Base-by-base conservation (phyloP, 2,888 invertebrate species). In the Metalampra italica region DNA sequence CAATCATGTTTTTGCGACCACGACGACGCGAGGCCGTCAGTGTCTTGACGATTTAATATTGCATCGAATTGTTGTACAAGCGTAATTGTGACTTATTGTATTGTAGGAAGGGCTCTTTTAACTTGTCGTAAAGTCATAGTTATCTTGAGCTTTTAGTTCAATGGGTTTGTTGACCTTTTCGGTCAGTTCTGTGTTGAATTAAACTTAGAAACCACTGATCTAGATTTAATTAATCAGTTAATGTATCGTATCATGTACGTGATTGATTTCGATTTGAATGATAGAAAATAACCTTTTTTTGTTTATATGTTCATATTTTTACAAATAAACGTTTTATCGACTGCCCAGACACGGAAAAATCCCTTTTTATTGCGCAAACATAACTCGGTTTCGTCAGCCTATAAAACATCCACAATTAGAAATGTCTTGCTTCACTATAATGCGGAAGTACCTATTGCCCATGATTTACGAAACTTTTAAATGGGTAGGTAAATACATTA, bases 141-240 rank as follows among this genome's bases (percentile, higher is more conserved):
- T 11, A 40, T n/a, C 36, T 14, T 40, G 43, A 50, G 7, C 13
- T 36, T 44, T 22, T 47, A 14, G 15, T 62, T 67, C 66, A 63
- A 77, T 70, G 71, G 63, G 82, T 77, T 69, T 69, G 59, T 76
- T 78, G 70, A 78, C 75, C 81, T 72, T 60, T 55, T 54, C 55
- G 52, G 46, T 53, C 51, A 51, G 57, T 59, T 67, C n/a, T n/a
- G n/a, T n/a, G n/a, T n/a, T n/a, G n/a, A n/a, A n/a, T n/a, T n/a
- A n/a, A n/a, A n/a, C 3, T 5, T 22, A 22, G 22, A 22, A 22
- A 22, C 22, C 22, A 45, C 43, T 43, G 32, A 41, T 48, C 49
- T 22, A 34, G 32, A 41, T 22, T 36, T 13, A 22, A n/a, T 36
- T 14, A 30, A 32, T 30, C 8, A 22, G 22, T 37, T 45, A n/a